Conservation (phyloP, 2,797 vertebrate genomes). For the Falco novaeseelandiae region DNA sequence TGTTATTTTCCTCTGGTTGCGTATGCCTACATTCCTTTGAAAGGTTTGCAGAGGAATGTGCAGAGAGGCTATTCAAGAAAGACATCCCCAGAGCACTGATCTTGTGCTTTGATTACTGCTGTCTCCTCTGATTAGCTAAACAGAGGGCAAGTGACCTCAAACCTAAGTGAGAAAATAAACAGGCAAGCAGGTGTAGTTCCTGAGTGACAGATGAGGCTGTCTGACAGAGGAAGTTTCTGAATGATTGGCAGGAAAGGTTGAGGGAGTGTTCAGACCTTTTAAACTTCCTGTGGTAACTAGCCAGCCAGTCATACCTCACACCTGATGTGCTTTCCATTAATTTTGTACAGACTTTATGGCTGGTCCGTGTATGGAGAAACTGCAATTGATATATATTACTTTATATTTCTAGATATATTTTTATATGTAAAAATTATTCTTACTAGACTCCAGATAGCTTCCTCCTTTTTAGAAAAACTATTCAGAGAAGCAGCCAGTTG, state of each 20-base stretch:
- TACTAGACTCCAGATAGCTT: not conserved
- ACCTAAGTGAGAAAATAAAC: constrained; percentile 34
- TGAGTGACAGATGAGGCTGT: constrained; percentile 43
- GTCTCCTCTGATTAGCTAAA: constrained; percentile 50
- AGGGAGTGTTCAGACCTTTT: not conserved
- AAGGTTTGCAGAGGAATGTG: not conserved
- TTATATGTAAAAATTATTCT: not conserved
- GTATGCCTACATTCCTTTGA: not conserved
- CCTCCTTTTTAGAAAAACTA: not conserved
- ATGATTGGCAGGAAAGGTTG: not conserved
- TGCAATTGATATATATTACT: not conserved
- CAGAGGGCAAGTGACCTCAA: constrained; percentile 28
- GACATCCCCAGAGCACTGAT: not conserved
- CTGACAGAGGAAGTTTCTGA: not conserved
- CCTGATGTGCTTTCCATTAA: not conserved
- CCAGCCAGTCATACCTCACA: not conserved
- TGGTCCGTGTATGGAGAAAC: not conserved
- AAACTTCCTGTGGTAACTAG: not conserved
- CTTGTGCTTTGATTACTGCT: constrained; percentile 21
- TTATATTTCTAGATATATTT: not conserved
- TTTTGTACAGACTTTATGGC: not conserved
- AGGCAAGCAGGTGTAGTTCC: not conserved
- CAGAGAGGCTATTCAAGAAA: not conserved
- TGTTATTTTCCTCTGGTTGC: not conserved
- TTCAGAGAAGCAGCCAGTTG: not conserved